Base-by-base conservation (phyloP, 2,113 vertebrate species). In the Oryzias celebensis region DNA sequence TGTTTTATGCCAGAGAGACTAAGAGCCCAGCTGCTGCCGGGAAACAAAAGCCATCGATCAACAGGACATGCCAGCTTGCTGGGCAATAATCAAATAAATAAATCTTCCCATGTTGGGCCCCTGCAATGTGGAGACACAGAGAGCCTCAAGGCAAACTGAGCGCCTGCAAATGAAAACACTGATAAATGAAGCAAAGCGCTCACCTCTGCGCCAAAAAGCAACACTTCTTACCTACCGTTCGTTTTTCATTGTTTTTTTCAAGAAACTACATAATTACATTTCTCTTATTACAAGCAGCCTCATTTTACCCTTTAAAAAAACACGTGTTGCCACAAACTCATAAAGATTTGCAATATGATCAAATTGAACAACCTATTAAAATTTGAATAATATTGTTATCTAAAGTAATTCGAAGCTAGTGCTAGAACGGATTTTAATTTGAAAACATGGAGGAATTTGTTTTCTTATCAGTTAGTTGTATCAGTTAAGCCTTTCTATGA, bases 31-130 rank as follows among this genome's bases (percentile, higher is more conserved):
- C 41, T 62, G 68, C 77, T 62, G 77, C 55, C 2, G 69, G 71
- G 73, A 87, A 88, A 83, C 85, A 84, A 88, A 64, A 84, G 83
- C 88, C 75, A 85, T 86, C 78, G 64, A 88, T 88, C 86, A 88
- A 67, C 48, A 23, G 68, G 79, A 78, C 72, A 59, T 59, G 81
- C 66, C 76, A 71, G 81, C 71, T 81, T 67, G 74, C 86, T 73
- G 80, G 78, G 80, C 75, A 77, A 74, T 87, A 87, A 91, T 89
- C 85, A 88, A 87, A 88, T 88, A 81, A 85, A 89, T 86, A 84
- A 85, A 87, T 86, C 82, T 85, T 65, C 69, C 62, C 2, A 66
- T 67, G 74, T 74, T 65, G 28, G 28, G 62, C 56, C 66, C 57
- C 52, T 14, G 71, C 66, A 47, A 31, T 41, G 58, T 58, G 52